phyloP scores from a whole-genome alignment of 1,140 invertebrate genomes.

The Nasonia vitripennis region DNA sequence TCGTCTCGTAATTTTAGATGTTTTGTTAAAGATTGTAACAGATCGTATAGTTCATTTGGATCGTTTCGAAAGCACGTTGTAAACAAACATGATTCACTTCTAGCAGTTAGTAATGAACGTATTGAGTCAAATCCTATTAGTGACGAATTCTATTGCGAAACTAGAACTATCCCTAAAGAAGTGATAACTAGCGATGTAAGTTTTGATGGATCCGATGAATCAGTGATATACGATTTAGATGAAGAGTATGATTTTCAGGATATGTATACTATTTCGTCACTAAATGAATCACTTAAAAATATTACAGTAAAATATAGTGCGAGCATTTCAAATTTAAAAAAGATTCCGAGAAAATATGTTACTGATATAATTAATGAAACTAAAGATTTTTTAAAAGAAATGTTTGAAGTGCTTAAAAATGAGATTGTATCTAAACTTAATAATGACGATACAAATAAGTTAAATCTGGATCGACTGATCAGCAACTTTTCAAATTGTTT shows the following conservation, averaged over 20 bases:
- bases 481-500: constrained; percentile 1
- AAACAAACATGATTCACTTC: neutral
- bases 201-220: neutral
- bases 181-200: neutral
- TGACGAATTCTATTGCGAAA: neutral
- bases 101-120: neutral
- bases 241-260: neutral
- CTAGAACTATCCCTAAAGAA: neutral
- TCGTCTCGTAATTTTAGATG: neutral
- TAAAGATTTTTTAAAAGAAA: neutral
- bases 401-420: neutral
- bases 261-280: too few species aligned
- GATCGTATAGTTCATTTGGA: neutral
- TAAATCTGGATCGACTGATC: neutral
- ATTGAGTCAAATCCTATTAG: neutral
- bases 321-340: neutral
- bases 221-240: neutral
- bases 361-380: neutral
- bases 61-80: neutral
- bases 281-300: too few species aligned
- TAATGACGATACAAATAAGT: neutral
- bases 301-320: neutral
- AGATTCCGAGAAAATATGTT: neutral
- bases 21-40: neutral
- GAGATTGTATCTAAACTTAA: neutral